A percentile compares a stretch with the other conserved stretches of the same genome.
These are phyloP conservation scores for Lophius piscatorius DNA, from an alignment of 2,113 vertebrate genomes.

Conservation along the genomic window DNA sequence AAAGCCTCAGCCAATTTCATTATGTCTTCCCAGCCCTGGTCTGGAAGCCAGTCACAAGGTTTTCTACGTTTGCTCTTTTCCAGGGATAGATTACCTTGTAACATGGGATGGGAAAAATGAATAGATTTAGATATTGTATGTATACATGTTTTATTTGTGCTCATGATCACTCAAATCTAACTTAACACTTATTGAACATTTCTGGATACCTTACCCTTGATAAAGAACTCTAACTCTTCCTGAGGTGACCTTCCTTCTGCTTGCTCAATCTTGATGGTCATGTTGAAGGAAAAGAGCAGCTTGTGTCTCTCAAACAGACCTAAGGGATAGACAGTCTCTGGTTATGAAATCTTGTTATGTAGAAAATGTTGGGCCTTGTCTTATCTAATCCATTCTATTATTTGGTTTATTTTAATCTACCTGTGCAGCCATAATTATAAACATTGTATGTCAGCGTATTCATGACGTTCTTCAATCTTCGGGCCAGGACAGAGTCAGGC, in stretches of 20 bases:
- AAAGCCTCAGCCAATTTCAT: constrained; percentile 86
- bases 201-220: constrained; percentile 85
- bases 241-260: constrained; percentile 87
- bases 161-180: not conserved
- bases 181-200: not conserved
- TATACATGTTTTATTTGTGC: no score
- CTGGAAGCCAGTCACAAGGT: constrained; percentile 86
- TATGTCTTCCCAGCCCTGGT: constrained; percentile 95
- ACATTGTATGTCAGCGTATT: constrained; percentile 87
- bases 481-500: constrained; percentile 79
- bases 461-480: constrained; percentile 89
- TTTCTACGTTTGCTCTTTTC: constrained; percentile 88
- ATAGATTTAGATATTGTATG: no score
- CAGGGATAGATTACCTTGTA: constrained; percentile 90
- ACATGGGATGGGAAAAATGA: constrained; percentile 3
- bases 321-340: constrained; percentile 54
- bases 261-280: constrained; percentile 95
- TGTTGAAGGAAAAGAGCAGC: constrained; percentile 92
- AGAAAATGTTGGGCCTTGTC: not conserved
- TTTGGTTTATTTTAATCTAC: constrained; percentile 66
- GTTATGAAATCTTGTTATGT: constrained; percentile 3
- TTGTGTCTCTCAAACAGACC: constrained; percentile 96
- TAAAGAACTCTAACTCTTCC: constrained; percentile 94
- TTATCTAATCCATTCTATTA: not conserved
- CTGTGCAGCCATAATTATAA: constrained; percentile 95